Conservation (phyloP, 2,113 vertebrate species). For the Hemiprocne comata region DNA sequence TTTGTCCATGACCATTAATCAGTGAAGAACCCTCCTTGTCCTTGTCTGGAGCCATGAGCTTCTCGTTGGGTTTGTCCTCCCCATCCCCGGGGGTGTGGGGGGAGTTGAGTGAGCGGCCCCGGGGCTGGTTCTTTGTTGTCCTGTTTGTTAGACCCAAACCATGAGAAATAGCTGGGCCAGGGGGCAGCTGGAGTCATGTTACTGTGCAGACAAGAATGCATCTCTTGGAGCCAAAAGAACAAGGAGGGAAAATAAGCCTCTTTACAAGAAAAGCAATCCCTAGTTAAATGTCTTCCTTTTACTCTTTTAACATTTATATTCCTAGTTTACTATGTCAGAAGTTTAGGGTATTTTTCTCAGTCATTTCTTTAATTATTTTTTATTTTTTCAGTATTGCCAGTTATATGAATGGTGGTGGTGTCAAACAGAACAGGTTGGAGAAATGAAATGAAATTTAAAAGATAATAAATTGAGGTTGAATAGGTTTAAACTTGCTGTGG, state of each 20-base stretch:
- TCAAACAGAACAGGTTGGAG: background rate
- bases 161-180: background rate
- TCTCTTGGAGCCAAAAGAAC: background rate
- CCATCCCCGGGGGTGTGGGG: too few species aligned
- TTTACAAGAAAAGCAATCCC: background rate
- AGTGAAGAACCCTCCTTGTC: too few species aligned
- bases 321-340: background rate
- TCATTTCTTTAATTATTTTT: background rate
- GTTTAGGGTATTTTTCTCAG: accelerated
- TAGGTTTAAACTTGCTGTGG: background rate
- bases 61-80: too few species aligned
- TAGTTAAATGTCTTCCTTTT: background rate
- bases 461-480: background rate
- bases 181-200: background rate
- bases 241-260: background rate
- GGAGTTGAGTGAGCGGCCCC: too few species aligned
- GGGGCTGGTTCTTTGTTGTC: too few species aligned
- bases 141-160: too few species aligned
- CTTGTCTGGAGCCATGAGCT: too few species aligned
- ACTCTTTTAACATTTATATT: background rate
- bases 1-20: too few species aligned
- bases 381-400: background rate
- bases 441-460: background rate
- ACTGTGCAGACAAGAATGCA: background rate
- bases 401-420: background rate